These are phyloP conservation scores for Drosophila dunni DNA, from an alignment of 1,140 invertebrate species.

Conservation along the genomic window DNA sequence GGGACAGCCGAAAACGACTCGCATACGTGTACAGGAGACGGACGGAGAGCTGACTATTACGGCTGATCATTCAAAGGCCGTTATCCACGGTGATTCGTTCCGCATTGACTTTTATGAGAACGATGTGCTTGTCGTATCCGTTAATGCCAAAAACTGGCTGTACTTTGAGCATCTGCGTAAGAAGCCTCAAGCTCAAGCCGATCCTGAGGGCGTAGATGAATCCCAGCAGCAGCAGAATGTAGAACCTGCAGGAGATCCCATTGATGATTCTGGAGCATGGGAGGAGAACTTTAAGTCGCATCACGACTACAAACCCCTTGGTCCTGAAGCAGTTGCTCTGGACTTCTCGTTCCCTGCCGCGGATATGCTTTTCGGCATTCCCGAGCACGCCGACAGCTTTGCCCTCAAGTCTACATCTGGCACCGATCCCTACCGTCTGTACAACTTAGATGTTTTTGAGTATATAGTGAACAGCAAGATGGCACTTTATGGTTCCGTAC, in stretches of 20 bases:
- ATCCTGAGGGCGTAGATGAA: slow-evolving; percentile 87
- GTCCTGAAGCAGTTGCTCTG: slow-evolving; percentile 96
- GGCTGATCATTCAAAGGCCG: slow-evolving; percentile 89
- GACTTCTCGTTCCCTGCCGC: slow-evolving; percentile 97
- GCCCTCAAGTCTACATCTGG: slow-evolving; percentile 93
- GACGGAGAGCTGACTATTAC: slow-evolving; percentile 85
- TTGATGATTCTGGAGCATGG: slow-evolving; percentile 93
- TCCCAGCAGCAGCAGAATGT: slow-evolving; percentile 88
- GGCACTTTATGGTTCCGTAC: slow-evolving; percentile 98
- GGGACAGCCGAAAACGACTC: slow-evolving; percentile 88
- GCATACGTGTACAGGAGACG: slow-evolving; percentile 69
- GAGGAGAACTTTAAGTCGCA: slow-evolving; percentile 98
- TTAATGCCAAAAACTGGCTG: slow-evolving; percentile 95
- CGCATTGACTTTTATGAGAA: slow-evolving; percentile 92
- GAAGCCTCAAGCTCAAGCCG: slow-evolving; percentile 85
- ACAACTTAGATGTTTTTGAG: slow-evolving; percentile 99
- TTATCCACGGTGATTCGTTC: slow-evolving; percentile 91
- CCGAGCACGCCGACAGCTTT: slow-evolving; percentile 98
- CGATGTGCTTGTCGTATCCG: slow-evolving; percentile 90
- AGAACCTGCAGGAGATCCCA: slow-evolving; percentile 78
- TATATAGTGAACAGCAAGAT: slow-evolving; percentile 97
- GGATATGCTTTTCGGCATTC: slow-evolving; percentile 97
- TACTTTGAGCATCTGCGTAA: slow-evolving; percentile 95
- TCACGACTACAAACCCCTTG: slow-evolving; percentile 96
- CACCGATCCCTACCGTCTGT: slow-evolving; percentile 97